These are phyloP conservation scores for Calameuta idolon DNA, from an alignment of 2,888 invertebrate species.

Conservation along the genomic window DNA sequence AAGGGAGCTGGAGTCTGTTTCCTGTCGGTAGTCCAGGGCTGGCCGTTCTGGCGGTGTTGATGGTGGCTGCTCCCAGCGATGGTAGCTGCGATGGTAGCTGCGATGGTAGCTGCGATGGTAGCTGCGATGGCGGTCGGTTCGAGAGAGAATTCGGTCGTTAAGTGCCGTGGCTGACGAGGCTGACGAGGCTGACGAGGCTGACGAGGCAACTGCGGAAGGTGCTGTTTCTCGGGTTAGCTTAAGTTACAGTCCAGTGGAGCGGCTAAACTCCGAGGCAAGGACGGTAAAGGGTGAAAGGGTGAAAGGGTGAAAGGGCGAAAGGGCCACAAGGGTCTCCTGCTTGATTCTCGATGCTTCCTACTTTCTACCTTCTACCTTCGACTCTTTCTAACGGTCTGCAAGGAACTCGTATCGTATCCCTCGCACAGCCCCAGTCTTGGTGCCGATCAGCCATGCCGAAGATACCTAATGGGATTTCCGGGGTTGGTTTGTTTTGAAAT, in stretches of 20 bases:
- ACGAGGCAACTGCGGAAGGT: constrained; percentile 55
- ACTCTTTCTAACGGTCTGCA: background rate
- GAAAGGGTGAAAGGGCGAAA: no score
- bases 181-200: constrained; percentile 36
- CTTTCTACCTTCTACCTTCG: background rate
- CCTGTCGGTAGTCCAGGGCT: constrained; percentile 44
- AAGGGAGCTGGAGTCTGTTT: constrained; percentile 64
- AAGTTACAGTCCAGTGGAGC: constrained; percentile 64
- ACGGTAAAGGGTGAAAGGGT: no score
- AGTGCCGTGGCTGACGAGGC: constrained; percentile 47
- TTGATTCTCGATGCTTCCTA: no score
- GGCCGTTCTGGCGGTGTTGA: constrained; percentile 26
- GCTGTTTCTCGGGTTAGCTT: constrained; percentile 58
- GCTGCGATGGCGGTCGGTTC: background rate
- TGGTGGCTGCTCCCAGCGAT: no score
- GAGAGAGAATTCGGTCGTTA: constrained; percentile 23
- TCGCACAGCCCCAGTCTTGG: background rate
- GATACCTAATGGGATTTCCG: constrained; percentile 41
- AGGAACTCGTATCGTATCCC: background rate
- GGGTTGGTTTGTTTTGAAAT: constrained; percentile 22
- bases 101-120: no score
- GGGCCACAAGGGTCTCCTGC: no score
- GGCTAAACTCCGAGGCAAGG: constrained; percentile 51
- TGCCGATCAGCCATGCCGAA: constrained; percentile 10
- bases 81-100: no score